These are phyloP conservation scores for Ciona savignyi DNA, from an alignment of 23 tunicate genomes.

Conservation along the genomic window DNA sequence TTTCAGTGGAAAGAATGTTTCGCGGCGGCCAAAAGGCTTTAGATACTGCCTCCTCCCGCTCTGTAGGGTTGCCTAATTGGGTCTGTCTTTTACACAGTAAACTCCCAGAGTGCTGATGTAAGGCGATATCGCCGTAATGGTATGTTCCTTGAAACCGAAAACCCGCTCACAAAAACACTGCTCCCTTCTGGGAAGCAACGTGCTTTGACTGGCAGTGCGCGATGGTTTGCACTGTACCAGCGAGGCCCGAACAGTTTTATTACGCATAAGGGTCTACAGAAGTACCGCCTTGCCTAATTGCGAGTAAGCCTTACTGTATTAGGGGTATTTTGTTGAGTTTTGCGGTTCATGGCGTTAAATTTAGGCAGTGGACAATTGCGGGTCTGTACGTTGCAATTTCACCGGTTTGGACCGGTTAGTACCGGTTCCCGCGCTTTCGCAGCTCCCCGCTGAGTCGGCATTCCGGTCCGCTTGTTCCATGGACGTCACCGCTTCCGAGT, in stretches of 20 bases:
- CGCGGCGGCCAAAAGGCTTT: neutral
- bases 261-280: too few relatives aligned
- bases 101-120: neutral
- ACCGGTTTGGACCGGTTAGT: neutral
- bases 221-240: too few relatives aligned
- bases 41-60: neutral
- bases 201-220: neutral
- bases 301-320: too few relatives aligned
- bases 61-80: neutral
- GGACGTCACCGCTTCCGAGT: constrained; percentile 14
- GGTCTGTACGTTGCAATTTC: too few relatives aligned
- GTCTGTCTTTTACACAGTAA: neutral
- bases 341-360: too few relatives aligned
- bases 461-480: neutral
- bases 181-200: neutral
- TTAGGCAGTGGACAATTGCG: too few relatives aligned
- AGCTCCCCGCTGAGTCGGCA: neutral
- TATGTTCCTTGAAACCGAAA: neutral
- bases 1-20: neutral
- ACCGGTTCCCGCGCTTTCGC: neutral
- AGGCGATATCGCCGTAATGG: neutral
- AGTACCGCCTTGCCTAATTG: too few relatives aligned
- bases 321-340: too few relatives aligned
- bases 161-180: neutral
- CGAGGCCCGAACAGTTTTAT: too few relatives aligned